These are phyloP conservation scores for Aspidoscelis tigris DNA, from an alignment of 2,113 vertebrate genomes.

Conservation along the genomic window DNA sequence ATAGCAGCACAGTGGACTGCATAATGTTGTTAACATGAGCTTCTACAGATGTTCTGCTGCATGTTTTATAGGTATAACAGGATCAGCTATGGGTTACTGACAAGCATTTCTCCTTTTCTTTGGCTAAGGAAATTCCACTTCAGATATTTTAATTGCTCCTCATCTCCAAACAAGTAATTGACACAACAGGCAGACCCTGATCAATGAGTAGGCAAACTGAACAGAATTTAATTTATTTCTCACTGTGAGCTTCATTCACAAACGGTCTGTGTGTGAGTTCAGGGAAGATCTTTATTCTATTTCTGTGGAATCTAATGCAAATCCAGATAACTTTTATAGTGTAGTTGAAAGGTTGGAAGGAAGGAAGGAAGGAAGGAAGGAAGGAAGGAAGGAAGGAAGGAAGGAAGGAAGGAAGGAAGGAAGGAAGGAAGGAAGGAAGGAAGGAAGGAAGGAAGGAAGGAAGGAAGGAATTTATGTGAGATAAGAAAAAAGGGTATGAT, in stretches of 20 bases:
- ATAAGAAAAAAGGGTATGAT: background rate
- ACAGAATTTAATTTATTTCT: background rate
- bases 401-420: no score
- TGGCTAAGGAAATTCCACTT: slow-evolving; percentile 33
- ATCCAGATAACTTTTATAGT: background rate
- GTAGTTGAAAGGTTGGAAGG: no score
- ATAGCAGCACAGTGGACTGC: slow-evolving; percentile 47
- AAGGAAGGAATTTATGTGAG: no score
- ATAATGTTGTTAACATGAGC: slow-evolving; percentile 44
- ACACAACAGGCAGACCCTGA: background rate
- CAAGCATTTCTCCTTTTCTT: slow-evolving; percentile 9
- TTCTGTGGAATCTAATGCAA: background rate
- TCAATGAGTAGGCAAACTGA: background rate
- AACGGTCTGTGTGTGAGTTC: background rate
- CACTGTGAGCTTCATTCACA: background rate
- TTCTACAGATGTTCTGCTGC: slow-evolving; percentile 42
- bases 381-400: no score
- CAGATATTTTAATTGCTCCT: slow-evolving; percentile 21
- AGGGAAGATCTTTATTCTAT: background rate
- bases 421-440: no score
- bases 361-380: no score
- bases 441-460: no score
- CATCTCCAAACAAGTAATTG: background rate
- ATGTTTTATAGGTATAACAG: slow-evolving; percentile 38
- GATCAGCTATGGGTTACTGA: slow-evolving; percentile 42